Conservation (phyloP, 2,888 invertebrate species). For the Himalopsyche anomala region DNA sequence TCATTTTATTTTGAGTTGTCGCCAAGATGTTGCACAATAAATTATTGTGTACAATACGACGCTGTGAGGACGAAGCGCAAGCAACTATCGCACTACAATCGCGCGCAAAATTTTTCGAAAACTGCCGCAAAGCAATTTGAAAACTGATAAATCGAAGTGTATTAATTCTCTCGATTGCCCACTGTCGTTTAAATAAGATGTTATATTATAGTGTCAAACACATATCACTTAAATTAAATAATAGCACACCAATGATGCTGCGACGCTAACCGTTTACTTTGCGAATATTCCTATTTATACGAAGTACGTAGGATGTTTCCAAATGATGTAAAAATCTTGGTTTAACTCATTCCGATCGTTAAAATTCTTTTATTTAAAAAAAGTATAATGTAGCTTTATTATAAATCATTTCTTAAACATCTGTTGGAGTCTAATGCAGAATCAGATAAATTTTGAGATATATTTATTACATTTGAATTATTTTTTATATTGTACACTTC, state of each 20-base stretch:
- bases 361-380: too few relatives aligned
- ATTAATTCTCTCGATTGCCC: background rate
- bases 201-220: slow-evolving; percentile 5
- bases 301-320: slow-evolving; percentile 11
- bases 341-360: too few relatives aligned
- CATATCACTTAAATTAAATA: slow-evolving; percentile 22
- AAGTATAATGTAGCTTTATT: too few relatives aligned
- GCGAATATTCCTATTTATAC: slow-evolving; percentile 12
- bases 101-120: background rate
- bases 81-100: background rate
- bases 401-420: too few relatives aligned
- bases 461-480: too few relatives aligned
- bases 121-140: background rate
- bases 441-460: too few relatives aligned
- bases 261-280: background rate
- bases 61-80: background rate
- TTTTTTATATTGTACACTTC: too few relatives aligned
- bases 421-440: too few relatives aligned
- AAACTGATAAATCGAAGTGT: background rate
- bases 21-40: slow-evolving; percentile 64
- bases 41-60: slow-evolving; percentile 49
- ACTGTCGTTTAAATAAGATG: background rate
- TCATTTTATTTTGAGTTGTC: slow-evolving; percentile 65
- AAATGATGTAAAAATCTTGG: background rate
- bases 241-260: background rate